Conservation (phyloP, 1,140 invertebrate species). For the Ceratosolen solmsi region DNA sequence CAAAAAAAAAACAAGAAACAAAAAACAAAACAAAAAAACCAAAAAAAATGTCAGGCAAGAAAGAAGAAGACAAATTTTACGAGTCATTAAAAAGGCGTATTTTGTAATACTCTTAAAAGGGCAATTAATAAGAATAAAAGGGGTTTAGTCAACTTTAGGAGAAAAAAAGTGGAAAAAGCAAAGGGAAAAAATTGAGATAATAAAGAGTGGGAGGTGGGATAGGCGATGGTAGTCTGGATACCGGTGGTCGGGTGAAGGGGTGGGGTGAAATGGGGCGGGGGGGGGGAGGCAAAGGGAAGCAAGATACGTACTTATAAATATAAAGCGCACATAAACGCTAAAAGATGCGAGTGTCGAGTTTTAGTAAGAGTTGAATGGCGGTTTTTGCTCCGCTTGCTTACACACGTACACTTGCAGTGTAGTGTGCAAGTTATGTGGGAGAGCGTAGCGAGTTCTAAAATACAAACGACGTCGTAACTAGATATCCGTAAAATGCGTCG, state of each 20-base stretch:
- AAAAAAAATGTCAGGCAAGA: background rate
- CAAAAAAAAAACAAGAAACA: too few species aligned
- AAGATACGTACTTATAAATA: background rate
- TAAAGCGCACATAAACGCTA: slow-evolving; percentile 8
- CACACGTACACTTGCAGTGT: slow-evolving; percentile 9
- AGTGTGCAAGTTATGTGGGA: slow-evolving; percentile 22
- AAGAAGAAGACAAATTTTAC: slow-evolving; percentile 2
- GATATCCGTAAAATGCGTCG: slow-evolving; percentile 45
- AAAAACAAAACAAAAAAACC: too few species aligned
- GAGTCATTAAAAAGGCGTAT: slow-evolving; percentile 10
- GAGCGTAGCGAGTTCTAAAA: slow-evolving; percentile 49
- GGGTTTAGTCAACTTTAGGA: background rate
- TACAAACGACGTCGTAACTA: slow-evolving; percentile 50
- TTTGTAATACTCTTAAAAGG: slow-evolving; percentile 10
- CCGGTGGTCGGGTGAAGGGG: too few species aligned
- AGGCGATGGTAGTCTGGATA: background rate
- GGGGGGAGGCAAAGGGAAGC: background rate
- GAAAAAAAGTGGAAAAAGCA: too few species aligned
- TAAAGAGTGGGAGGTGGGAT: background rate
- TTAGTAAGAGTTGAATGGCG: slow-evolving; percentile 18
- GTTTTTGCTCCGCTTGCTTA: slow-evolving; percentile 2
- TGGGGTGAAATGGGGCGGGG: background rate
- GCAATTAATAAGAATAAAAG: slow-evolving; percentile 16
- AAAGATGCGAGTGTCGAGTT: slow-evolving; percentile 13
- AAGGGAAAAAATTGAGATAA: background rate